Evolutionary conservation across 2,888 invertebrate species (phyloP), one percentile per base, ranked within the genome.

Genomic region (Yponomeuta cagnagella): DNA sequence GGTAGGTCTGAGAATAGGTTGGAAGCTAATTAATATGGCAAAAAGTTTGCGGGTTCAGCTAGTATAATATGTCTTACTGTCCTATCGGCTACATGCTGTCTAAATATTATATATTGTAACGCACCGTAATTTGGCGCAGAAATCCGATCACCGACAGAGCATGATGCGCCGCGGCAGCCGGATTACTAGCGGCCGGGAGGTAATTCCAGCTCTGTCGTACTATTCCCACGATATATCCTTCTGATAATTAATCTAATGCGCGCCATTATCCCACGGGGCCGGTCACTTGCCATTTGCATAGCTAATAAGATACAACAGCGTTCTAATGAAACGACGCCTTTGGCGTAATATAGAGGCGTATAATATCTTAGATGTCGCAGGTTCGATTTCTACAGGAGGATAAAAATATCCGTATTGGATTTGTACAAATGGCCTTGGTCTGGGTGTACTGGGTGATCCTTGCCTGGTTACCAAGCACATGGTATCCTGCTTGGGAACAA

Each of bases 231-330:
- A 65, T 65, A 2, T 65, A 33, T 31, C 10, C 31, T 10, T 65
- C 5, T n/a, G 65, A 30, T 31, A 65, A 65, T 65, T 65, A 65
- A 65, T 12, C 65, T 65, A 65, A 31, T 33, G 12, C 52, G 52
- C 52, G 15, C 52, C 15, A 58, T 65, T 65, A 33, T 65, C 30
- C 31, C 65, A 30, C 33, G n/a, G 65, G 33, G 65, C 52, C 52
- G 15, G 52, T 65, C 65, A 65, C 31, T 65, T 65, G 65, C 30
- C 65, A 65, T 65, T 65, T 31, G 65, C 65, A 65, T 65, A 10
- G 10, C 30, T 65, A 65, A 65, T 65, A 12, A 33, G 31, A 58
- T 15, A 58, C 52, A 3, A 15, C 15, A 15, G 15, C 12, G 52
- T 15, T 1, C 52, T 58, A 58, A 58, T 58, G 15, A 58, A 12